Percentiles rank a stretch among this genome's conserved stretches.
Evolutionary conservation across 2,797 vertebrate species (phyloP).

Genomic region (Podarcis lilfordi): DNA sequence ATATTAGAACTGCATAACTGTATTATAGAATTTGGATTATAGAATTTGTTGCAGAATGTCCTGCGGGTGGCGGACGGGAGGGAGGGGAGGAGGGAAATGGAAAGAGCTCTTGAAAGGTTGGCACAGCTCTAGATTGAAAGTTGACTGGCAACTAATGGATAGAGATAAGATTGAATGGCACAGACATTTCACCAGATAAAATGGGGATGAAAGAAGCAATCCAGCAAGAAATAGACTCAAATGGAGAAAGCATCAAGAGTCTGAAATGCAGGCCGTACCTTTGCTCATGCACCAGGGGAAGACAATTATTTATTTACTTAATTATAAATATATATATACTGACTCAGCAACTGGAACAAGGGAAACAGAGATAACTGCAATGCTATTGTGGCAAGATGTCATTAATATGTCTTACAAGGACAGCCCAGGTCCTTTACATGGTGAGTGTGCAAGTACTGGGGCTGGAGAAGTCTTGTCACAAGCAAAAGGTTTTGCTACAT

Average conservation of each 20-base stretch:
- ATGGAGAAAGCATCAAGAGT: background rate
- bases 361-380: no score
- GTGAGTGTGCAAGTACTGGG: no score
- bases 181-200: background rate
- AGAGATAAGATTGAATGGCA: background rate
- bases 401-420: no score
- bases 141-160: background rate
- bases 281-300: background rate
- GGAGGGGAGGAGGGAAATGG: background rate
- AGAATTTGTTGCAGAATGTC: constrained; percentile 1
- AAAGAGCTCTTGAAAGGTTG: background rate
- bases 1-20: background rate
- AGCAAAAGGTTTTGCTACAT: no score
- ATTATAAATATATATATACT: no score
- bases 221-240: background rate
- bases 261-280: background rate
- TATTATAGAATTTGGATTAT: constrained; percentile 19
- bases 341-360: no score
- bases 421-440: no score
- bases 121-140: background rate
- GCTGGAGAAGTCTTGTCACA: no score
- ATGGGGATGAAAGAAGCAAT: background rate
- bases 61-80: background rate
- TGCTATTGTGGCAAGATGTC: no score
- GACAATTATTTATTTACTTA: background rate